These are phyloP conservation scores for Amphiduros pacificus DNA, from an alignment of 2,888 invertebrate genomes.

Conservation along the genomic window DNA sequence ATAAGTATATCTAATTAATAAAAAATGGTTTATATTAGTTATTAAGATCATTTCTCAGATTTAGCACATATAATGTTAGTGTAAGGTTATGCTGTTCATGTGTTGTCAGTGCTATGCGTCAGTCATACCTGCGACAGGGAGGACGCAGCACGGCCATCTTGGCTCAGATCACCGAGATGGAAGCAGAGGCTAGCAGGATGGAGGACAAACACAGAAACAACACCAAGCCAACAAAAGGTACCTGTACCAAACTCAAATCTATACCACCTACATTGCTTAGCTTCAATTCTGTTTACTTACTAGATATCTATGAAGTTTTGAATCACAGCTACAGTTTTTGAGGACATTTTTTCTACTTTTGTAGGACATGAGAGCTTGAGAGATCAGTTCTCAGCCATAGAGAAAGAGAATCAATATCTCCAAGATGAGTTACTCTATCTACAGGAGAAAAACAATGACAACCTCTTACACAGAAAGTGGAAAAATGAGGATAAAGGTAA, in stretches of 20 bases:
- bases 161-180: neutral
- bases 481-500: neutral
- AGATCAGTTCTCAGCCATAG: neutral
- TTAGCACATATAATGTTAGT: too few relatives aligned
- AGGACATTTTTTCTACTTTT: neutral
- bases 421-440: neutral
- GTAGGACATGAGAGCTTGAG: neutral
- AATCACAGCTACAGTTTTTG: neutral
- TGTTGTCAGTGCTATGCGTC: neutral
- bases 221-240: too few relatives aligned
- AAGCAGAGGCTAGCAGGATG: neutral
- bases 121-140: neutral
- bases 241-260: too few relatives aligned
- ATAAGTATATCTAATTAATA: too few relatives aligned
- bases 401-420: neutral
- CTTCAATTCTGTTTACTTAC: neutral
- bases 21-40: too few relatives aligned
- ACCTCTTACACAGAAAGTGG: neutral
- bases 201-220: too few relatives aligned
- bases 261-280: neutral
- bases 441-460: neutral
- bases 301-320: neutral
- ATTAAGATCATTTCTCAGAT: too few relatives aligned
- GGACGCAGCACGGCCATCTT: neutral
- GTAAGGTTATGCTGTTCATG: too few relatives aligned